These are phyloP conservation scores for Cordilura impudica DNA, from an alignment of 2,888 invertebrate genomes.

Conservation along the genomic window DNA sequence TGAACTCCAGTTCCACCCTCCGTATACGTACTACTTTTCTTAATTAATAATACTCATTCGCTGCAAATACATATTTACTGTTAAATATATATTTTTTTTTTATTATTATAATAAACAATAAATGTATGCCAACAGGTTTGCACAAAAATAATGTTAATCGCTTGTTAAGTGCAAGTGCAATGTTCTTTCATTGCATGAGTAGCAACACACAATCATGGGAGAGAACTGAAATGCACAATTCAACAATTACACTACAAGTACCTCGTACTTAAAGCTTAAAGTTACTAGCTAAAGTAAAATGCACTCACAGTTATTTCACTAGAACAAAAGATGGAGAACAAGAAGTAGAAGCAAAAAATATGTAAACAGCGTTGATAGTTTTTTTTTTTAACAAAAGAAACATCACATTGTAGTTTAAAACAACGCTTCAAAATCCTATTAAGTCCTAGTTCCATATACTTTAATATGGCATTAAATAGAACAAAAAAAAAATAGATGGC, in stretches of 20 bases:
- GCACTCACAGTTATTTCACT: slow-evolving; percentile 8
- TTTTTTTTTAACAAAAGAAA: too few relatives aligned
- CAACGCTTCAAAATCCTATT: background rate
- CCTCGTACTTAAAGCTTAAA: slow-evolving; percentile 17
- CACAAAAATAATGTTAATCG: background rate
- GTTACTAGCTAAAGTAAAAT: slow-evolving; percentile 2
- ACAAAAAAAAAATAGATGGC: background rate
- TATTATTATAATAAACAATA: background rate
- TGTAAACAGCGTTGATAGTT: slow-evolving; percentile 6
- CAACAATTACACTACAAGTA: slow-evolving; percentile 15
- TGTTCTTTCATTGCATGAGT: background rate
- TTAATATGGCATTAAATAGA: background rate
- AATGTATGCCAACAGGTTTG: background rate
- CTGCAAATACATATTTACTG: background rate
- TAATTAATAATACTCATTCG: background rate
- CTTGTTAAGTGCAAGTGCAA: background rate
- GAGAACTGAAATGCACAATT: background rate
- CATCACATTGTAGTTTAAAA: background rate
- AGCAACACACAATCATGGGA: background rate
- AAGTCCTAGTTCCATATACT: background rate
- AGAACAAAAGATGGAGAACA: slow-evolving; percentile 19
- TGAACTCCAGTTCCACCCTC: too few relatives aligned
- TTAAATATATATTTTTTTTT: too few relatives aligned
- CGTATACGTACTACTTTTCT: too few relatives aligned
- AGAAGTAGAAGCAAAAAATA: background rate